Base-by-base conservation (phyloP, 2,888 invertebrate species). In the Venusia cambrica region DNA sequence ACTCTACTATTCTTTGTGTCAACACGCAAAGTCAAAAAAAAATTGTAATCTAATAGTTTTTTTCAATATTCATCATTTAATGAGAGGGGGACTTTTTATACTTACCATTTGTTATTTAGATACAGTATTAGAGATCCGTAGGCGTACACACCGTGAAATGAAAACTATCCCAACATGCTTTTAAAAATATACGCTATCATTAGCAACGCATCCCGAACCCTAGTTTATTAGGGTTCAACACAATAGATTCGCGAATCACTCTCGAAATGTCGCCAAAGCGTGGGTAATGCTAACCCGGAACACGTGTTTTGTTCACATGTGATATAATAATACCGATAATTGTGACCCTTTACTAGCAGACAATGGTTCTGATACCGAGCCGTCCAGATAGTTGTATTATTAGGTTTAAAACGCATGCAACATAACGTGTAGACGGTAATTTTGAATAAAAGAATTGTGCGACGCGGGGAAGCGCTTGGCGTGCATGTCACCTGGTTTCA, bases 271-370 rank as follows among this genome's bases (percentile, higher is more conserved):
- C 84, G 57, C 73, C 65, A 72, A 73, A 77, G 77, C 84, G 79
- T 77, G 56, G 57, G 69, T 80, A 84, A 85, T 75, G 54, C 64
- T 51, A 67, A 66, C 60, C 56, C 60, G 60, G 57, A 66, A 73
- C 84, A 84, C 83, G 79, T 85, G 85, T 69, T 83, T 73, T 73
- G 72, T 81, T 84, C 85, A 56, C 84, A 80, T 73, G 59, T 59
- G 64, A 62, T 60, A 75, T 78, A 79, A 77, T 79, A 77, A 59
- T 58, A 63, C 52, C 61, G 59, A 53, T 55, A 48, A 47, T 44
- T 44, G 28, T 32, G 43, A 46, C 43, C 42, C 30, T 19, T 8
- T 19, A 30, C 54, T 68, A 63, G 36, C 56, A 66, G 53, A 58
- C 49, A 39, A 26, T n/a, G n/a, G n/a, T n/a, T n/a, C n/a, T n/a